Percentiles rank a stretch among this genome's conserved stretches.
These are phyloP conservation scores for Gallinago solitaria DNA, from an alignment of 2,797 vertebrate species.

Conservation along the genomic window DNA sequence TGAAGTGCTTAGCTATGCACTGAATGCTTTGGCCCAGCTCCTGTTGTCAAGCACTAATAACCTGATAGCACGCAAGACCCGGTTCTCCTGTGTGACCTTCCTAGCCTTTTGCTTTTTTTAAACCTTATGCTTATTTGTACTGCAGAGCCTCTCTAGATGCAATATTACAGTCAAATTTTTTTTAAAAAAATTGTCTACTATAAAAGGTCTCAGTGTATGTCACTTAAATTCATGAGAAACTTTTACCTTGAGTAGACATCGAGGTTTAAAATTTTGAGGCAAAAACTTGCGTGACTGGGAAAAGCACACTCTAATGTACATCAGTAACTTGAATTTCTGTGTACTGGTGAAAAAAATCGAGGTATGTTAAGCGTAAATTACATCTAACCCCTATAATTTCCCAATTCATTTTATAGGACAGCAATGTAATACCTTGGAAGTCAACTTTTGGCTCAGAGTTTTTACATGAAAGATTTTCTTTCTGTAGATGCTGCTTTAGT, in stretches of 20 bases:
- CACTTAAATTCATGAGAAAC: background rate
- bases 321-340: background rate
- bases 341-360: background rate
- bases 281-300: background rate
- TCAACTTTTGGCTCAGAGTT: background rate
- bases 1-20: constrained; percentile 16
- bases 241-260: background rate
- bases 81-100: background rate
- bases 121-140: background rate
- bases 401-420: background rate
- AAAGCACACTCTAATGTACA: background rate
- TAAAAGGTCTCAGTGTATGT: background rate
- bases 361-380: background rate
- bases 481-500: background rate
- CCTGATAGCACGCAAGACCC: background rate
- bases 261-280: background rate
- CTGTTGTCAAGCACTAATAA: background rate
- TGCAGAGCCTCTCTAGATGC: background rate
- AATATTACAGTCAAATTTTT: background rate
- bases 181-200: fast-evolving
- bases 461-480: background rate
- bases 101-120: background rate
- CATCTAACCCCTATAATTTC: background rate
- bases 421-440: background rate
- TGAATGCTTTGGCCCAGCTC: background rate